Evolutionary conservation across 2,888 invertebrate species (phyloP).

Genomic region (Platycheirus rosarum): DNA sequence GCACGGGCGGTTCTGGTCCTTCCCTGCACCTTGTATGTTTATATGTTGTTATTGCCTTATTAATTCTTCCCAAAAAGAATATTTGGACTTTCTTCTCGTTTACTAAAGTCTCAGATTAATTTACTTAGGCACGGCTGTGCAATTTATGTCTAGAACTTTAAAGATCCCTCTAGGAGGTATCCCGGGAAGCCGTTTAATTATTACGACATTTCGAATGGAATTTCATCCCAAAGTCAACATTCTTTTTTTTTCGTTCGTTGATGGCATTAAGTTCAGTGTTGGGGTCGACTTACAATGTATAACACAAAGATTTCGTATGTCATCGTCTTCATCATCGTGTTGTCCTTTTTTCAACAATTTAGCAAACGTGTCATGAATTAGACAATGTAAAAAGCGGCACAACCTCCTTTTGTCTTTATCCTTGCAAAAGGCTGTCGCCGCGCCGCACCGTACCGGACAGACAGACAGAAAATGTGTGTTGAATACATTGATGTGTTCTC

Average conservation of each 20-base stretch:
- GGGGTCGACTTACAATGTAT: conserved; percentile 53
- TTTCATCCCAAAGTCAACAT: conserved; percentile 48
- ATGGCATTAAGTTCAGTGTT: conserved; percentile 10
- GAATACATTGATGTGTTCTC: conserved; percentile 48
- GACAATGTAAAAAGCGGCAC: conserved; percentile 15
- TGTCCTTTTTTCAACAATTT: conserved; percentile 37
- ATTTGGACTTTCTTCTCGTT: no score
- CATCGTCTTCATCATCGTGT: conserved; percentile 29
- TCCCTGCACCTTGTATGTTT: no score
- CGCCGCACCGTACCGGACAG: no score
- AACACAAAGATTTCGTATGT: conserved; percentile 14
- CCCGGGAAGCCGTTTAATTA: conserved; percentile 60
- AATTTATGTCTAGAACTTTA: conserved; percentile 30
- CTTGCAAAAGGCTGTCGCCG: conserved; percentile 13
- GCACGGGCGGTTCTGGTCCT: no score
- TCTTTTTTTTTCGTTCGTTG: neutral
- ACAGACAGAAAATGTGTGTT: conserved; percentile 29
- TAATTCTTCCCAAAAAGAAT: no score
- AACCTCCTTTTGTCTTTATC: neutral
- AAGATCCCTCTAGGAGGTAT: conserved; percentile 38
- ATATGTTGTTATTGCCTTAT: no score
- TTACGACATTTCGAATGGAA: conserved; percentile 57
- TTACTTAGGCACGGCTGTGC: neutral
- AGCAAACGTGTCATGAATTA: conserved; percentile 49
- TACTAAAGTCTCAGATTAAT: neutral